Evolutionary conservation across 2,113 vertebrate species (phyloP).

Genomic region (Cyanoramphus novaezelandiae): DNA sequence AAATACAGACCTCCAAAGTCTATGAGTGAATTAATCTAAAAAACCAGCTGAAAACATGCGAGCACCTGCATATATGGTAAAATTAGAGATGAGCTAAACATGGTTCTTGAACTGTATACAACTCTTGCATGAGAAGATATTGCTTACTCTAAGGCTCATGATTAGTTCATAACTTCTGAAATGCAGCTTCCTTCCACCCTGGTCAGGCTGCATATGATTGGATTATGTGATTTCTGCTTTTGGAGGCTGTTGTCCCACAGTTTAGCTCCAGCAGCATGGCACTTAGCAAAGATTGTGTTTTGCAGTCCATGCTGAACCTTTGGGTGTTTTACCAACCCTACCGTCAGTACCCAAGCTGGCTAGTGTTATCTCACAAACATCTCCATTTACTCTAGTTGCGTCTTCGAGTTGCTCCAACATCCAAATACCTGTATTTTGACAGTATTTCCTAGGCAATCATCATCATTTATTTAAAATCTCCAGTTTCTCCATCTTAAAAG

Average conservation of each 20-base stretch:
- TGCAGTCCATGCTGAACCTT: not conserved
- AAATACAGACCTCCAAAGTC: not conserved
- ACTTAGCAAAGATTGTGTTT: not conserved
- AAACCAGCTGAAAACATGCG: not conserved
- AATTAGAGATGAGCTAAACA: constrained; percentile 21
- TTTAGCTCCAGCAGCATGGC: not conserved
- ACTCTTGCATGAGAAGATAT: not conserved
- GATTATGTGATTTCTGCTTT: not conserved
- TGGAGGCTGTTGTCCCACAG: not conserved
- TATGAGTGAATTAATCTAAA: not conserved
- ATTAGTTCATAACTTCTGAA: not conserved
- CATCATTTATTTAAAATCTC: not conserved
- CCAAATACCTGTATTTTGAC: constrained; percentile 4
- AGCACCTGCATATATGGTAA: not conserved
- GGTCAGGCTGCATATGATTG: not conserved
- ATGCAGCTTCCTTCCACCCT: not conserved
- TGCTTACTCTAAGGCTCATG: not conserved
- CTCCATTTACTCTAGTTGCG: not conserved
- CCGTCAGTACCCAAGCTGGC: not conserved
- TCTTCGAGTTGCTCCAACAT: not conserved
- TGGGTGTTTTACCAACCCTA: not conserved
- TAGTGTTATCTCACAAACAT: not conserved
- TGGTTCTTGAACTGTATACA: constrained; percentile 28
- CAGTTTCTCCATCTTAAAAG: constrained; percentile 20
- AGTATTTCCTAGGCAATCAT: not conserved